These are phyloP conservation scores for Atta colombica DNA, from an alignment of 1,140 invertebrate species.

Conservation along the genomic window DNA sequence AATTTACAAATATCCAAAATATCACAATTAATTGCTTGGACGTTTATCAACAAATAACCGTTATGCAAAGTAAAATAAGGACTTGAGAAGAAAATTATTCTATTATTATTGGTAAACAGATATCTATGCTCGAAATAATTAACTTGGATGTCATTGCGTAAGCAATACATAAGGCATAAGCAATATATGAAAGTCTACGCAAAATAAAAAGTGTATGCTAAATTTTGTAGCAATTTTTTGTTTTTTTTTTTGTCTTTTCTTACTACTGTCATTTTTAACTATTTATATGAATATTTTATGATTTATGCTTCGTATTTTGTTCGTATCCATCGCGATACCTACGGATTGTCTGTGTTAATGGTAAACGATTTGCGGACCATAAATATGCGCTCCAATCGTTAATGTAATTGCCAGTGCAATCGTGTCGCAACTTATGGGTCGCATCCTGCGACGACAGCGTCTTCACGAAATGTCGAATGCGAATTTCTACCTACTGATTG, in stretches of 20 bases:
- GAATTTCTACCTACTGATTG: slow-evolving; percentile 33
- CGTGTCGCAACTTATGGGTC: slow-evolving; percentile 59
- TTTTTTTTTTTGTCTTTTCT: background rate
- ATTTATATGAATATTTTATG: slow-evolving; percentile 24
- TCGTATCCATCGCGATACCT: slow-evolving; percentile 11
- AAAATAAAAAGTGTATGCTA: background rate
- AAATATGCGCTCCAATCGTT: slow-evolving; percentile 48
- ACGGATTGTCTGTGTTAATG: slow-evolving; percentile 37
- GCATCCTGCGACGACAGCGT: slow-evolving; percentile 61
- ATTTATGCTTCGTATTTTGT: background rate
- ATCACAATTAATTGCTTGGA: background rate
- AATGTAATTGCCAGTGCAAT: slow-evolving; percentile 42
- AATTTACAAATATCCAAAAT: slow-evolving; percentile 23
- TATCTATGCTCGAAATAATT: slow-evolving; percentile 18
- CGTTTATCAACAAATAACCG: background rate
- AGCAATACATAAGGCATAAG: background rate
- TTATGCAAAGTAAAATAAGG: slow-evolving; percentile 6
- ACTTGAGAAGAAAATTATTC: background rate
- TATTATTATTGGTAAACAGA: background rate
- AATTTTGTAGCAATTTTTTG: slow-evolving; percentile 16
- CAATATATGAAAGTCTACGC: background rate
- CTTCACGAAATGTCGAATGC: slow-evolving; percentile 38
- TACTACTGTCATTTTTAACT: background rate
- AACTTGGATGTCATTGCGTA: background rate
- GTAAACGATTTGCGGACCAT: slow-evolving; percentile 42